These are phyloP conservation scores for Pediacus dermestoides DNA, from an alignment of 2,888 invertebrate species.

Conservation along the genomic window DNA sequence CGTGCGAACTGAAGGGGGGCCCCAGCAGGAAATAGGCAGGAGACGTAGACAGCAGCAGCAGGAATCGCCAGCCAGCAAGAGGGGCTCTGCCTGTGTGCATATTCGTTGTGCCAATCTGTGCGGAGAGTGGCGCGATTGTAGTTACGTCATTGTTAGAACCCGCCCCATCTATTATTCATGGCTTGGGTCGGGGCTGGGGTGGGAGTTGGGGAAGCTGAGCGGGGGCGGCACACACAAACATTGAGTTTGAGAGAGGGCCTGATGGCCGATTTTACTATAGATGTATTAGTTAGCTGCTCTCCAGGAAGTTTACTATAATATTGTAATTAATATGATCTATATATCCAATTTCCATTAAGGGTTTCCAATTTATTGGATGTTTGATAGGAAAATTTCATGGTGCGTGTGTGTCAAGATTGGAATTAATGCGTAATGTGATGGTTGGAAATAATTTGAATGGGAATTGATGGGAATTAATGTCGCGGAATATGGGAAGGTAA, in stretches of 20 bases:
- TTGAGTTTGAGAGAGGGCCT: slow-evolving; percentile 15
- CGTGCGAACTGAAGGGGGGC: slow-evolving; percentile 7
- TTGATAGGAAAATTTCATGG: too few species aligned
- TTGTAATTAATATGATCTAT: too few species aligned
- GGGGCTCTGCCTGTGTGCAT: slow-evolving; percentile 34
- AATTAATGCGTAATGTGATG: too few species aligned
- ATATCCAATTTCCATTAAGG: too few species aligned
- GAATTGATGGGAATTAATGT: too few species aligned
- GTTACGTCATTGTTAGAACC: slow-evolving; percentile 51
- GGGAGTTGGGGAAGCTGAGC: slow-evolving; percentile 20
- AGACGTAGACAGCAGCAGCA: slow-evolving; percentile 23
- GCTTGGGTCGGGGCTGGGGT: slow-evolving; percentile 28
- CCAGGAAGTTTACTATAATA: too few species aligned
- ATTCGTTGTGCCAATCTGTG: slow-evolving; percentile 46
- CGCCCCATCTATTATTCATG: slow-evolving; percentile 50
- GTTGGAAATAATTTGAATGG: too few species aligned
- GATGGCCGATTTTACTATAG: slow-evolving; percentile 24
- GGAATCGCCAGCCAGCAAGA: slow-evolving; percentile 27
- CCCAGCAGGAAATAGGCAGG: slow-evolving; percentile 14
- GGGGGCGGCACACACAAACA: slow-evolving; percentile 24
- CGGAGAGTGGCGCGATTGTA: slow-evolving; percentile 48
- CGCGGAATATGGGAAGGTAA: too few species aligned
- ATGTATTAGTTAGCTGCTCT: too few species aligned
- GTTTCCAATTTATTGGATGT: too few species aligned
- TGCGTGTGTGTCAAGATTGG: too few species aligned